These are phyloP conservation scores for Enteromius thamalakanensis DNA, from an alignment of 2,797 vertebrate species.

Conservation along the genomic window DNA sequence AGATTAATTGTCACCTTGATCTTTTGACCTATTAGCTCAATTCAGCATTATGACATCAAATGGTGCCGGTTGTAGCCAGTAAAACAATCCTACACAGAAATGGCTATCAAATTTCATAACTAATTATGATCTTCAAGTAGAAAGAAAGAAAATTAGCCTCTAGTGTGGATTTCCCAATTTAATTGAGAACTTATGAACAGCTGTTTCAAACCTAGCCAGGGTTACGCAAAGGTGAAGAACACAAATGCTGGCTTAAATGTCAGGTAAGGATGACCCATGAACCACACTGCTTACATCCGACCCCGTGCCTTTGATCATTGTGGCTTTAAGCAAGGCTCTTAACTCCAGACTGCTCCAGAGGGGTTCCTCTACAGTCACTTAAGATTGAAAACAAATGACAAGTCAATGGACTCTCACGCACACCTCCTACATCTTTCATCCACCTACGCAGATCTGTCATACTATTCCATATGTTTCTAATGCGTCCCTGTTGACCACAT, in stretches of 20 bases:
- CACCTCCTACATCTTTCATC: background rate
- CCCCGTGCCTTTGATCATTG: conserved; percentile 10
- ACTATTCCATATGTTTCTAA: conserved; percentile 21
- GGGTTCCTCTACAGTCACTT: background rate
- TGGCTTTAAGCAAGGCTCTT: background rate
- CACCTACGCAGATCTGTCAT: background rate
- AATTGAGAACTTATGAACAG: background rate
- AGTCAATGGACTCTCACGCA: background rate
- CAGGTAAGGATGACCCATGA: conserved; percentile 15
- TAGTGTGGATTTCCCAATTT: background rate
- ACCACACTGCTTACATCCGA: conserved; percentile 6
- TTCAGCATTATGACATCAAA: background rate
- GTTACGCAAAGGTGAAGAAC: conserved; percentile 9
- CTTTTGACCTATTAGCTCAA: background rate
- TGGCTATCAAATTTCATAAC: background rate
- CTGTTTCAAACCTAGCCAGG: background rate
- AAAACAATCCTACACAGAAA: background rate
- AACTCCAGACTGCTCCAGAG: conserved; percentile 13
- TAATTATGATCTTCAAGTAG: background rate
- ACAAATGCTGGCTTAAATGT: conserved; percentile 15
- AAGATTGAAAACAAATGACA: conserved; percentile 16
- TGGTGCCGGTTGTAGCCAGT: too few relatives aligned
- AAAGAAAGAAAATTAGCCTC: background rate
- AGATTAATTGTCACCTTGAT: background rate
- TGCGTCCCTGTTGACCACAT: background rate